Evolutionary conservation across 2,888 invertebrate genomes (phyloP).

Genomic region (Neoitamus cyanurus): DNA sequence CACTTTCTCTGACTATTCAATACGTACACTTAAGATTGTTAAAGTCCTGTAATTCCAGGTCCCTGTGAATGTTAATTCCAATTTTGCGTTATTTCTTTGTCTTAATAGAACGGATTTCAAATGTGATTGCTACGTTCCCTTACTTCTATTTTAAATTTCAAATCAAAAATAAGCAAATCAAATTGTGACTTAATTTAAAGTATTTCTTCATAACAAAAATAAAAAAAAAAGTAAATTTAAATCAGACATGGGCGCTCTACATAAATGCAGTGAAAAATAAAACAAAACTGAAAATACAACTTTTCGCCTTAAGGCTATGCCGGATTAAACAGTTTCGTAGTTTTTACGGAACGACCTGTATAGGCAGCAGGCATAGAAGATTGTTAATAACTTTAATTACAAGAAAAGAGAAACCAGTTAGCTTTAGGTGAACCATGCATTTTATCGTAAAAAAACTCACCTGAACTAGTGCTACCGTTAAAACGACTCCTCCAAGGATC

Average conservation of each 20-base stretch:
- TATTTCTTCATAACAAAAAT: background rate
- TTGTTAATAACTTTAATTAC: constrained; percentile 44
- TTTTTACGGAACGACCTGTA: constrained; percentile 40
- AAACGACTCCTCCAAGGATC: constrained; percentile 83
- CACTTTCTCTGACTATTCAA: constrained; percentile 3
- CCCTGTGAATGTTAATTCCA: constrained; percentile 8
- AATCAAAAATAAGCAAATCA: background rate
- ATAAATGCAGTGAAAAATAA: constrained; percentile 9
- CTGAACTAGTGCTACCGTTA: constrained; percentile 88
- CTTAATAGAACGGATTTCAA: background rate
- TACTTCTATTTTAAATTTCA: background rate
- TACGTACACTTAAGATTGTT: background rate
- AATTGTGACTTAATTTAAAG: background rate
- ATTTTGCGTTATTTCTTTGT: background rate
- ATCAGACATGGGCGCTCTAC: constrained; percentile 29
- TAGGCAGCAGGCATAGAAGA: constrained; percentile 46
- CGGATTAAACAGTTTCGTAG: constrained; percentile 43
- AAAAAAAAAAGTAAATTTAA: background rate
- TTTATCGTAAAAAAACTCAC: constrained; percentile 66
- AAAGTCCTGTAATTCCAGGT: constrained; percentile 8
- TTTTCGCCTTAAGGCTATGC: background rate
- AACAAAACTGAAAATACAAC: background rate
- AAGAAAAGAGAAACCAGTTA: constrained; percentile 33
- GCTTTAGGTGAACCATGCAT: constrained; percentile 2
- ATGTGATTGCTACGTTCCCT: background rate